Base-by-base conservation (phyloP, 2,888 invertebrate species). In the Spisula subtruncata region DNA sequence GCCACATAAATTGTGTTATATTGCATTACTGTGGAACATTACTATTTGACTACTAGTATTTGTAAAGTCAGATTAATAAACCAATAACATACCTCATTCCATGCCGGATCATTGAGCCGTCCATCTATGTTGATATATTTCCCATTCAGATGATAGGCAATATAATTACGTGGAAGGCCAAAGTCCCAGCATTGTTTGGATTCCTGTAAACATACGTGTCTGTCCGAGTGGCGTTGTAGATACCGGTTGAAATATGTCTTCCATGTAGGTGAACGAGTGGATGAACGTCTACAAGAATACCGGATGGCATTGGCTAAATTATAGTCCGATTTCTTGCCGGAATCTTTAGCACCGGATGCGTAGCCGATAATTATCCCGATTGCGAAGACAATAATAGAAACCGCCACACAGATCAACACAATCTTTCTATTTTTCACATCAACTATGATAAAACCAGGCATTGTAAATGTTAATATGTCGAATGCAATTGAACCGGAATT, bases 351-450 rank as follows among this genome's bases (percentile, higher is more conserved):
- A n/a, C 86, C 90, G 10, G 92, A 92, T 32, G 90, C 90, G 29
- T 86, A 92, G 32, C 92, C 92, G 79, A 92, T 88, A 35, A 90
- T 14, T 66, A 92, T 89, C 29, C 90, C 92, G 18, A 92, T 85
- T 0, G 86, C 54, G 35, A 92, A 90, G 4, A 92, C n/a, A 0
- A 89, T 20, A 16, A 89, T 0, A 56, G 88, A 75, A 12, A 89
- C 87, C 0, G 48, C 85, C 8, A 86, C 71, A 75, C 86, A 85
- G 2, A 92, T 86, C 4, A 46, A 88, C 12, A 92, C 32, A 5
- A 81, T 92, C 86, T 92, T 92, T 60, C 87, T 89, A 54, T 89
- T 92, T 82, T 90, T 92, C 18, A 89, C 87, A 66, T 92, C 92
- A n/a, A 89, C 88, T 32, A 92, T 83, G 48, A 92, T 90, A 66